These are phyloP conservation scores for Drosophila chauvacae DNA, from an alignment of 1,140 invertebrate genomes.

Conservation along the genomic window DNA sequence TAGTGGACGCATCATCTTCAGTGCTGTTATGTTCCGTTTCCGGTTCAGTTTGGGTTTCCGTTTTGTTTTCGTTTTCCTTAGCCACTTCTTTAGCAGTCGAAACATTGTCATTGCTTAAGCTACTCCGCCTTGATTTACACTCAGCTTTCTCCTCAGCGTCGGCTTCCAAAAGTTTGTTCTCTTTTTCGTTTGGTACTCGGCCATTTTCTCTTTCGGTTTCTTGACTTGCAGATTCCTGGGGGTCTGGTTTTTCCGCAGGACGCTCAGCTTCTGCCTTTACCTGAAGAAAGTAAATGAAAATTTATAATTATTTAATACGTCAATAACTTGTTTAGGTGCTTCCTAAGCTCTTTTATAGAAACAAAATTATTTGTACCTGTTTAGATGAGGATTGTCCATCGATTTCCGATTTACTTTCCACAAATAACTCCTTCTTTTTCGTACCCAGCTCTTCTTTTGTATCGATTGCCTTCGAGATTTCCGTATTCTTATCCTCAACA, in stretches of 20 bases:
- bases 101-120: neutral
- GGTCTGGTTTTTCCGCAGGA: neutral
- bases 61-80: neutral
- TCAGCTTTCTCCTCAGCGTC: neutral
- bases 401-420: neutral
- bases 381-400: neutral
- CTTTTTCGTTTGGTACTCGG: neutral
- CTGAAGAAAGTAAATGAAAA: neutral
- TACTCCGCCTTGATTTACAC: neutral
- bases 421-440: neutral
- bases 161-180: neutral
- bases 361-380: neutral
- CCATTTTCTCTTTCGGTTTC: neutral
- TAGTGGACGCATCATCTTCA: neutral
- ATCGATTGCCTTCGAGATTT: neutral
- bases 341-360: too few species aligned
- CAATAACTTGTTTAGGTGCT: neutral
- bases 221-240: neutral
- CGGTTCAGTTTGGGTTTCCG: neutral
- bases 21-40: neutral
- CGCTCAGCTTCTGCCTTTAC: neutral
- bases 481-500: constrained; percentile 21
- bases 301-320: neutral
- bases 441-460: neutral
- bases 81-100: neutral